Base-by-base conservation (phyloP, 1,140 invertebrate genomes). In the Sipha flava region DNA sequence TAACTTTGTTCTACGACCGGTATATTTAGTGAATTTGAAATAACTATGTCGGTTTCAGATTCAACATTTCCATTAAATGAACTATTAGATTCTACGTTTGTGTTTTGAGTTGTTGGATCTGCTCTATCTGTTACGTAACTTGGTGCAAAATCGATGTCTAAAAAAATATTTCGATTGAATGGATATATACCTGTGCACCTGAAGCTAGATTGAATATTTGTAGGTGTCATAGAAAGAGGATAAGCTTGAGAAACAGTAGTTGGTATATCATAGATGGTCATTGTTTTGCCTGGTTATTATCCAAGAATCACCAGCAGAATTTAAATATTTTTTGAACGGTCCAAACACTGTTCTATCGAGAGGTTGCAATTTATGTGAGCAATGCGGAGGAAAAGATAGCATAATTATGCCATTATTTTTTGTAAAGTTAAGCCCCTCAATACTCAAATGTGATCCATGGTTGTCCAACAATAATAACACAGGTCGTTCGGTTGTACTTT, bases 341-440 rank as follows among this genome's bases (percentile, higher is more conserved):
- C 80, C 81, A 79, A 80, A 82, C 45, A 64, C 80, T 31, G 82
- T 34, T 34, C 79, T 45, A 47, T 86, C 86, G 21, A 87, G 82
- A 9, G 86, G 86, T 77, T 87, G 85, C 26, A 87, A 81, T 81
- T 84, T 85, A 75, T 86, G 84, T 45, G 82, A 83, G 29, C 68
- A 80, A 79, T 84, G 72, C 29, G 79, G 62, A 21, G 84, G 84
- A 31, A 87, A 82, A n/a, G 85, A 84, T 12, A 86, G 81, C 81
- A 86, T 62, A 9, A 83, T 81, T 18, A 87, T 82, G 6, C 82
- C 82, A 81, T 84, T 84, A 37, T 84, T 82, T 80, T 82, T 82
- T 6, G 83, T 83, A 21, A 81, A 79, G 49, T 83, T 43, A 5
- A 84, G 12, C 7, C 80, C 82, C 68, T 82, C 64, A 23, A 83